Percentiles rank a stretch among this genome's conserved stretches.
These are phyloP conservation scores for Lampris incognitus DNA, from an alignment of 2,113 vertebrate genomes.

Conservation along the genomic window DNA sequence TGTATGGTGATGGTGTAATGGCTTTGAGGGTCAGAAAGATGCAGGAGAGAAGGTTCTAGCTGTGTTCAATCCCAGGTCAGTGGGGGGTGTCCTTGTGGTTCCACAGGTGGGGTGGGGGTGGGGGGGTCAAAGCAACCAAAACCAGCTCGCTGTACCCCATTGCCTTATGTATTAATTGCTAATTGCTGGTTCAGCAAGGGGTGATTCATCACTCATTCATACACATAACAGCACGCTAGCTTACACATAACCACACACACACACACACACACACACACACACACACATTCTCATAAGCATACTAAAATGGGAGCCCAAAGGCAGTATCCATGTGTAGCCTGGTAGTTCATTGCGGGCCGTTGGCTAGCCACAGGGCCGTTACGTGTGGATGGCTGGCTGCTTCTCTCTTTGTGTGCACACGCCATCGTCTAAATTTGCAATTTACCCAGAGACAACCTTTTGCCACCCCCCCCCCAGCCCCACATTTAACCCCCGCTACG, in stretches of 20 bases:
- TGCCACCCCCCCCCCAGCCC: too few relatives aligned
- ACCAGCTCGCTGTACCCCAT: constrained; percentile 45
- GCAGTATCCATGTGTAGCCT: constrained; percentile 42
- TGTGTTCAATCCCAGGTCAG: constrained; percentile 27
- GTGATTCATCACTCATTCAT: constrained; percentile 54
- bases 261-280: constrained; percentile 30
- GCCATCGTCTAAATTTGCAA: constrained; percentile 15
- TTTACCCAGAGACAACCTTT: background rate
- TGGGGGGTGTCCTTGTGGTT: constrained; percentile 10
- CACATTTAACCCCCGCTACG: background rate
- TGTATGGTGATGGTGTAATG: constrained; percentile 13
- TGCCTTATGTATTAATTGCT: constrained; percentile 44
- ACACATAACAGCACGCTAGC: background rate
- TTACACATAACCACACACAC: background rate
- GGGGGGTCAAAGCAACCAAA: constrained; percentile 34
- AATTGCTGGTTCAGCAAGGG: constrained; percentile 23
- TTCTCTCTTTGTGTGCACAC: constrained; percentile 6
- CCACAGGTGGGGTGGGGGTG: constrained; percentile 1
- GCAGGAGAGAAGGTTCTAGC: background rate
- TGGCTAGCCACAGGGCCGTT: constrained; percentile 41
- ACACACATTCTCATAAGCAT: background rate
- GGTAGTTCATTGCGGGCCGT: constrained; percentile 32
- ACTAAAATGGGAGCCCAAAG: constrained; percentile 40
- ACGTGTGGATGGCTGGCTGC: background rate
- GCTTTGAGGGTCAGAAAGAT: background rate